Conservation (phyloP, 2,797 vertebrate species). For the Eutrigla gurnardus region DNA sequence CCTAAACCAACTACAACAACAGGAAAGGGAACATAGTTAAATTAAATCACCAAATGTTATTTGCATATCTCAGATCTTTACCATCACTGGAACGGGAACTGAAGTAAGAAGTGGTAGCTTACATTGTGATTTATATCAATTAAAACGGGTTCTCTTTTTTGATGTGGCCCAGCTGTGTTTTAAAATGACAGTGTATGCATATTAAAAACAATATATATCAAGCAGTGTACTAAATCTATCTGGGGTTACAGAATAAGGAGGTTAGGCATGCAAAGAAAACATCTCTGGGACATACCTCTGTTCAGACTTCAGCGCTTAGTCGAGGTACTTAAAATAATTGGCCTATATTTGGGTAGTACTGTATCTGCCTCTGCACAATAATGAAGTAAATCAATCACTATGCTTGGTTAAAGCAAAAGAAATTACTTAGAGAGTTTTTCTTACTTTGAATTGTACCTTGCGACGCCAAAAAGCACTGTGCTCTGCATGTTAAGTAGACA, state of each 20-base stretch:
- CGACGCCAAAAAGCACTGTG: conserved; percentile 52
- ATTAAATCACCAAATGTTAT: conserved; percentile 39
- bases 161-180: conserved; percentile 45
- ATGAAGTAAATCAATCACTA: conserved; percentile 73
- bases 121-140: conserved; percentile 39
- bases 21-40: conserved; percentile 30
- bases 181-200: conserved; percentile 47
- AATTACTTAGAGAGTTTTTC: conserved; percentile 46
- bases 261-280: conserved; percentile 59
- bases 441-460: conserved; percentile 52
- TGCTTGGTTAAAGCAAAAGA: conserved; percentile 48
- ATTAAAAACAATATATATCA: conserved; percentile 31
- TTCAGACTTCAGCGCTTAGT: conserved; percentile 68
- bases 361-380: conserved; percentile 68
- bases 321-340: conserved; percentile 80
- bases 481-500: conserved; percentile 57
- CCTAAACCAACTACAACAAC: conserved; percentile 42
- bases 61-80: conserved; percentile 35
- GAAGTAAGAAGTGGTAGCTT: conserved; percentile 3
- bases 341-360: conserved; percentile 76
- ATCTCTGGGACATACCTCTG: conserved; percentile 63
- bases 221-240: conserved; percentile 30
- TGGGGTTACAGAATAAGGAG: conserved; percentile 51
- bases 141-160: conserved; percentile 33
- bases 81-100: not conserved